Base-by-base conservation (phyloP, 1,140 invertebrate genomes). In the Panagrolaimus sp. region DNA sequence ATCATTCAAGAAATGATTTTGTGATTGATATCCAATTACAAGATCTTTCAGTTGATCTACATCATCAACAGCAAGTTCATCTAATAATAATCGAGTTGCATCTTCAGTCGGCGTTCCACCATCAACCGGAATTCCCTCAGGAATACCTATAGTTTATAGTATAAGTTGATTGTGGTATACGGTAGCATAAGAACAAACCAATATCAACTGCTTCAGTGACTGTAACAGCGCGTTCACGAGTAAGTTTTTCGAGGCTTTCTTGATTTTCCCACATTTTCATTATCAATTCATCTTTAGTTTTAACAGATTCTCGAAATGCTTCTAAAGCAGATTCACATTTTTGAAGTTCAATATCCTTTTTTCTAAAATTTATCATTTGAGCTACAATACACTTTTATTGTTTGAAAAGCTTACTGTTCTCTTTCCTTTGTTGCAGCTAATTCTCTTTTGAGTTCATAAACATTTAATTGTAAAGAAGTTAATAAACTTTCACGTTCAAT, bases 1-100 rank as follows among this genome's bases (percentile, higher is more conserved):
- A n/a, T 77, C 38, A 51, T 75, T 75, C 43, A 75, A 42, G 45
- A 75, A 75, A 14, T 74, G 45, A 31, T 75, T 75, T 27, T 75
- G 74, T 16, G 45, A 74, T 48, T 63, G 31, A 43, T 75, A 75
- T n/a, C 74, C 74, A 27, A 70, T 51, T 5, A 75, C 65, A 11
- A 75, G 45, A 42, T 75, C 74, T 38, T 74, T 72, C 74, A 74
- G 27, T 65, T 74, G 70, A 63, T 45, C 73, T 46, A 74, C 43
- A 25, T 74, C 73, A 45, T 67, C 57, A n/a, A 75, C 73, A 20
- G 63, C 31, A 9, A 73, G 46, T 23, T 74, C 73, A 14, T 57
- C 67, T 1, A 75, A 75, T 8, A 76, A 13, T 27, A 44, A 66
- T 42, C 53, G 72, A 45, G 65, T 61, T 31, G 48, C 68, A 16